phyloP scores from a whole-genome alignment of 2,113 vertebrate species.

The Peucedramus taeniatus region DNA sequence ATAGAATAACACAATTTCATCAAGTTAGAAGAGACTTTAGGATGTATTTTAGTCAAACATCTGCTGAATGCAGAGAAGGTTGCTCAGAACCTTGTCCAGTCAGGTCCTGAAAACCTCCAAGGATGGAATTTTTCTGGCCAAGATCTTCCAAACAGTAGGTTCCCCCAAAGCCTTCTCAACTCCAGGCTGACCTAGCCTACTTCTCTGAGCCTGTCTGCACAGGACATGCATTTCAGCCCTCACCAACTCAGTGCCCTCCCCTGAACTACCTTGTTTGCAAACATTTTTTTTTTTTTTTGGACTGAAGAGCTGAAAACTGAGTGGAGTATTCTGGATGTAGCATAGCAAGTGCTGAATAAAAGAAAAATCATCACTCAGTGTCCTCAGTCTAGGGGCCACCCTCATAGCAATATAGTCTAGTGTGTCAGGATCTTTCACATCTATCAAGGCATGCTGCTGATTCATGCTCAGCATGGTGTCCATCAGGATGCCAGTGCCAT shows the following conservation, averaged over 20 bases:
- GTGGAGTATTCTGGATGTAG: not conserved
- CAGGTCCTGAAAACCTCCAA: not conserved
- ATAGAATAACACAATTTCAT: not conserved
- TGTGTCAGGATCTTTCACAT: not conserved
- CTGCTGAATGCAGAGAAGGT: not conserved
- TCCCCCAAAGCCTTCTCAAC: not conserved
- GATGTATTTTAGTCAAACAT: not conserved
- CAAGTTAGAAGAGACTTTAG: not conserved
- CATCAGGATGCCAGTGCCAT: not conserved
- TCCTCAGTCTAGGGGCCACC: not conserved
- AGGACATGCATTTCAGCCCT: not conserved
- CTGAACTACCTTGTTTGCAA: not conserved
- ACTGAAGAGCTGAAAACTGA: not conserved
- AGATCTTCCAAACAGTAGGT: not conserved
- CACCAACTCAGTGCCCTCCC: not conserved
- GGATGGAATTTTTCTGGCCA: not conserved
- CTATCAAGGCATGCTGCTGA: not conserved
- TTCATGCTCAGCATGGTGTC: not conserved
- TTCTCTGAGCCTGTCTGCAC: fast-evolving
- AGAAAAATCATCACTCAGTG: not conserved
- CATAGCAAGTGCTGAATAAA: not conserved
- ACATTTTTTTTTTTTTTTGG: not conserved
- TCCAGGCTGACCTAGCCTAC: not conserved
- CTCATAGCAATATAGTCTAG: not conserved
- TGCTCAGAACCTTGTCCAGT: not conserved